Percentiles rank a stretch among this genome's conserved stretches.
These are phyloP conservation scores for Schlechtendalia chinensis DNA, from an alignment of 1,140 invertebrate genomes.

Conservation along the genomic window DNA sequence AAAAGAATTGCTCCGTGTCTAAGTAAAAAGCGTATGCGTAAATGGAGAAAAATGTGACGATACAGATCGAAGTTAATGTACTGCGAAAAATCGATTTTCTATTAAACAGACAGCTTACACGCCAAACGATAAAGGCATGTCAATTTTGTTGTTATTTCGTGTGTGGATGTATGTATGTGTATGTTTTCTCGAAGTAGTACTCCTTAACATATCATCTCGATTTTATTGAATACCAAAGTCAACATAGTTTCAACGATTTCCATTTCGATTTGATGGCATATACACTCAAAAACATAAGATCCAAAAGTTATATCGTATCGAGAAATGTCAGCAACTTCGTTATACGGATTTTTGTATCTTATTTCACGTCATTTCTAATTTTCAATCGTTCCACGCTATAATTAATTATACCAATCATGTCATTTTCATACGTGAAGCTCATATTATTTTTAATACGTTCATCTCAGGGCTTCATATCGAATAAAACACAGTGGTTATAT, in stretches of 20 bases:
- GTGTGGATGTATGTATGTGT: too few relatives aligned
- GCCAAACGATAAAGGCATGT: slow-evolving; percentile 10
- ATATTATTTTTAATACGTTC: neutral
- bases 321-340: too few relatives aligned
- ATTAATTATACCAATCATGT: neutral
- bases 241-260: neutral
- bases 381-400: too few relatives aligned
- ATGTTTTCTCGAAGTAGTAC: neutral
- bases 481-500: neutral
- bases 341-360: too few relatives aligned
- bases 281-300: too few relatives aligned
- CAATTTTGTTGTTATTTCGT: neutral
- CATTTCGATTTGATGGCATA: neutral
- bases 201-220: neutral
- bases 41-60: slow-evolving; percentile 4
- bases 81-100: slow-evolving; percentile 11
- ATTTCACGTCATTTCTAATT: too few relatives aligned
- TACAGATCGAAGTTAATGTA: neutral
- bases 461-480: neutral
- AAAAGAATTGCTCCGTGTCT: neutral
- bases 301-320: too few relatives aligned
- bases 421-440: neutral
- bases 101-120: neutral
- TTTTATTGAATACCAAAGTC: slow-evolving; percentile 20
- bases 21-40: slow-evolving; percentile 24